Percentiles rank a stretch among this genome's conserved stretches.
Conservation (phyloP, 2,113 vertebrate genomes). For the Hemibagrus wyckioides region DNA sequence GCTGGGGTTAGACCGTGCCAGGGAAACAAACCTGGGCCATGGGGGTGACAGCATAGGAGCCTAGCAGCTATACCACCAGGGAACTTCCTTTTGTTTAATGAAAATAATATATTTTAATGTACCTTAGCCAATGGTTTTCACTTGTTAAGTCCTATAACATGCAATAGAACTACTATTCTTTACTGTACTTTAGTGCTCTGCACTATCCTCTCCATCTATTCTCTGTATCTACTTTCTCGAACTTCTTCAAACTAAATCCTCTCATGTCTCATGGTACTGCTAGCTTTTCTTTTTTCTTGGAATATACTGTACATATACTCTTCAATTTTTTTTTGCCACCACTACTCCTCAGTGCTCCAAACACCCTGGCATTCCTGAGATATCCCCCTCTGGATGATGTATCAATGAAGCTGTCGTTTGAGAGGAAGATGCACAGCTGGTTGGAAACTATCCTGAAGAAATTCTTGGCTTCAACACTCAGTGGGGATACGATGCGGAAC, state of each 20-base stretch:
- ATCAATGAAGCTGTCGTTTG: slow-evolving; percentile 15
- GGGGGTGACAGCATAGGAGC: too few relatives aligned
- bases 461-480: slow-evolving; percentile 35
- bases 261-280: background rate
- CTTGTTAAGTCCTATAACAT: too few relatives aligned
- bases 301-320: too few relatives aligned
- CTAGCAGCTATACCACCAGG: too few relatives aligned
- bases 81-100: too few relatives aligned
- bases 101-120: too few relatives aligned
- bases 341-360: background rate
- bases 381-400: slow-evolving; percentile 8
- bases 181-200: background rate
- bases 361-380: background rate
- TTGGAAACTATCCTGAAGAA: slow-evolving; percentile 36
- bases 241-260: background rate
- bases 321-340: background rate
- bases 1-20: too few relatives aligned
- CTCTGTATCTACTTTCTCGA: background rate
- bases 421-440: background rate
- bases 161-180: background rate
- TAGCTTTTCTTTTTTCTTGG: background rate
- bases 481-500: slow-evolving; percentile 34
- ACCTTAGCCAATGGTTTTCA: too few relatives aligned
- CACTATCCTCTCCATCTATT: background rate
- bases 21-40: too few relatives aligned